Percentiles rank a stretch among this genome's conserved stretches.
These are phyloP conservation scores for Andricus grossulariae DNA, from an alignment of 1,140 invertebrate genomes.

Conservation along the genomic window DNA sequence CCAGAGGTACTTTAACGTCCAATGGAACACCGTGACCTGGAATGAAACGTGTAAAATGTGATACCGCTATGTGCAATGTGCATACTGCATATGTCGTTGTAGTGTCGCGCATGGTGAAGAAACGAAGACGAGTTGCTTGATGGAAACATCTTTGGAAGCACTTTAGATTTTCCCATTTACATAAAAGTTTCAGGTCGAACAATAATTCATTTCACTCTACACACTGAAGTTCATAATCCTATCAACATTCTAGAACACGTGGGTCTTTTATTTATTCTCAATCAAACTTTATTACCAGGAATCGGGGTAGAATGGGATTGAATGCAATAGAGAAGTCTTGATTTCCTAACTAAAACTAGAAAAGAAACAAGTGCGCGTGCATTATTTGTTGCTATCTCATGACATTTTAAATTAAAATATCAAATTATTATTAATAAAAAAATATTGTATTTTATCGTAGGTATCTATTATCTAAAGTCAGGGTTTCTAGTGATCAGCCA, in stretches of 20 bases:
- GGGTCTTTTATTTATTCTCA: not conserved
- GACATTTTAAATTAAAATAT: no score
- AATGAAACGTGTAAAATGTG: conserved; percentile 12
- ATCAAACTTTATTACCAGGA: not conserved
- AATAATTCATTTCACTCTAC: conserved; percentile 24
- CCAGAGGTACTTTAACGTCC: not conserved
- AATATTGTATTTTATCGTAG: no score
- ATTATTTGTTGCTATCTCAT: no score
- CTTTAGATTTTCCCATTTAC: conserved; percentile 12
- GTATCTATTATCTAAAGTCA: no score
- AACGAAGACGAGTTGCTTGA: conserved; percentile 17
- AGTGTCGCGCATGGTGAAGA: not conserved
- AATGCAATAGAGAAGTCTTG: no score
- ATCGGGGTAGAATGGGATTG: no score
- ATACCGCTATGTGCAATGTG: not conserved
- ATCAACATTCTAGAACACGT: not conserved
- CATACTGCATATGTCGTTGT: not conserved
- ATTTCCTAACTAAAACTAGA: no score
- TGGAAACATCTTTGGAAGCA: conserved; percentile 8
- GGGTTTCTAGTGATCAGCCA: no score
- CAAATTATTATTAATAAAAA: no score
- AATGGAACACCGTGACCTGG: conserved; percentile 9
- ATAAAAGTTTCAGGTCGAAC: not conserved
- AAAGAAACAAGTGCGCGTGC: no score
- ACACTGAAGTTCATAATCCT: not conserved